Conservation (phyloP, 1,140 invertebrate species). For the Drosophila sechellia region DNA sequence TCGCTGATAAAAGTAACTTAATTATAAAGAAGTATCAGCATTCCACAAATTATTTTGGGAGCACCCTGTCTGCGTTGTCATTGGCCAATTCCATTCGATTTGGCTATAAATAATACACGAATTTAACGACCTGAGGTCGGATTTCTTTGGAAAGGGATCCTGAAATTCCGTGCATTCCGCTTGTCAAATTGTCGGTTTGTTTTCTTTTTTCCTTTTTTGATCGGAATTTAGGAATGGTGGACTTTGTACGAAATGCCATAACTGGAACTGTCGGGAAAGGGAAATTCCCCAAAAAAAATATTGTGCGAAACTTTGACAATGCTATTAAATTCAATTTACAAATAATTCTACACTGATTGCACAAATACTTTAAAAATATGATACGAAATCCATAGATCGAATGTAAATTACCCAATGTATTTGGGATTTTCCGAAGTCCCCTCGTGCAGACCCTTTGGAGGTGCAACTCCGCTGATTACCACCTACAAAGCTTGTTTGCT, state of each 20-base stretch:
- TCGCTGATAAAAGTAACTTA: too few relatives aligned
- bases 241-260: conserved; percentile 16
- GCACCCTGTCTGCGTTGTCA: conserved; percentile 12
- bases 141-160: conserved; percentile 63
- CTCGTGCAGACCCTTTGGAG: conserved; percentile 5
- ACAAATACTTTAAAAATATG: too few relatives aligned
- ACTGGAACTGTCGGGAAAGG: conserved; percentile 29
- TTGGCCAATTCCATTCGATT: conserved; percentile 53
- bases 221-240: not conserved
- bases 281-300: conserved; percentile 15
- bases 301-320: conserved; percentile 21
- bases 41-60: not conserved
- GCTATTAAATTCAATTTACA: conserved; percentile 26
- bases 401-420: not conserved
- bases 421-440: not conserved
- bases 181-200: conserved; percentile 39
- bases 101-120: conserved; percentile 68
- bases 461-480: conserved; percentile 46
- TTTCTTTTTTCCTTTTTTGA: conserved; percentile 1
- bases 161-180: conserved; percentile 28
- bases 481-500: conserved; percentile 45
- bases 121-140: conserved; percentile 41
- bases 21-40: not conserved
- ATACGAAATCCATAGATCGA: not conserved
- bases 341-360: conserved; percentile 12